Evolutionary conservation across 2,888 invertebrate genomes (phyloP), one percentile per base, ranked within the genome.

Genomic region (Crocallis elinguaria): DNA sequence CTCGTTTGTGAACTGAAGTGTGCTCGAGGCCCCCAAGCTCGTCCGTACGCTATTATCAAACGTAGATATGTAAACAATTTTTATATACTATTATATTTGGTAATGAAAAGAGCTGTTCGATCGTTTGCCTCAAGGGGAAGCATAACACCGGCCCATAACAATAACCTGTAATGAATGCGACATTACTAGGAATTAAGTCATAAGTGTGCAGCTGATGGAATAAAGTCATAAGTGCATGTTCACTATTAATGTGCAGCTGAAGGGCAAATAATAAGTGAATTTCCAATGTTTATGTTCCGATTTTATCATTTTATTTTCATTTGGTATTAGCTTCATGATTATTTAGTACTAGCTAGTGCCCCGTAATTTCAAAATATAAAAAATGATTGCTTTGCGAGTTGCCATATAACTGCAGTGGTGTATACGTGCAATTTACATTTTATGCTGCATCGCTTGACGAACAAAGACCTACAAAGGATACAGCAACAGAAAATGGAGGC

Each of bases 1-100:
- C 84, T 86, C 82, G 84, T 86, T 86, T 86, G 85, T 79, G 78
- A 80, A 78, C 73, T 84, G 77, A 76, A 80, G 81, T 80, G 75
- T 63, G 62, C 57, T 61, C 62, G 64, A 51, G 57, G 52, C 49
- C 51, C 60, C 44, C 46, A 21, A 30, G 45, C 48, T 52, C 42
- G 57, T n/a, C n/a, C 43, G 53, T 49, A 1, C 19, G 19, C 59
- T 49, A 52, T 60, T 62, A 58, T 61, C 59, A 57, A 49, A 56
- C 43, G 57, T 42, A 45, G 43, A 49, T n/a, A n/a, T n/a, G n/a
- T n/a, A n/a, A n/a, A n/a, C n/a, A n/a, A n/a, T n/a, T n/a, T n/a
- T n/a, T n/a, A n/a, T n/a, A n/a, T n/a, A n/a, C n/a, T n/a, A n/a
- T n/a, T n/a, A n/a, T n/a, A n/a, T n/a, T n/a, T n/a, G n/a, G n/a